phyloP scores from a whole-genome alignment of 2,113 vertebrate species.

The Entosphenus tridentatus region DNA sequence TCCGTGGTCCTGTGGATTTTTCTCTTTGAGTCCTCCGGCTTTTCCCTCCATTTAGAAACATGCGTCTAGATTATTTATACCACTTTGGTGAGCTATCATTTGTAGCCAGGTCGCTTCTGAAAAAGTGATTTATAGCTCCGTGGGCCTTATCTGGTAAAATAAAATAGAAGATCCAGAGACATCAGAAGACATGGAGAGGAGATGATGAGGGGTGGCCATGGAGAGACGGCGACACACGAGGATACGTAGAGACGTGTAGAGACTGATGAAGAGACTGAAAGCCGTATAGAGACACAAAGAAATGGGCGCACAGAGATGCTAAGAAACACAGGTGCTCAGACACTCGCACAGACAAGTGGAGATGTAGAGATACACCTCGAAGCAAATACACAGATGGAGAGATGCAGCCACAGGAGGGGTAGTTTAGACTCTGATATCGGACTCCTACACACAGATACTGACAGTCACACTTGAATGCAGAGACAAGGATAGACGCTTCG shows the following conservation, averaged over 20 bases:
- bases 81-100: too few species aligned
- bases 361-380: neutral
- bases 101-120: too few species aligned
- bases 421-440: neutral
- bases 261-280: neutral
- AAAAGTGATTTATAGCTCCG: too few species aligned
- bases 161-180: too few species aligned
- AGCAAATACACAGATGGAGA: neutral
- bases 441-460: neutral
- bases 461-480: neutral
- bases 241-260: constrained; percentile 3
- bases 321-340: neutral
- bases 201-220: neutral
- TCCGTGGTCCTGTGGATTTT: too few species aligned
- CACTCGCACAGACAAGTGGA: neutral
- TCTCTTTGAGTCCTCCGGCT: too few species aligned
- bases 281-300: constrained; percentile 6
- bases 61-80: too few species aligned
- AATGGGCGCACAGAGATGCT: neutral
- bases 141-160: too few species aligned
- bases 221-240: neutral
- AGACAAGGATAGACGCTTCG: neutral
- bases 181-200: too few species aligned
- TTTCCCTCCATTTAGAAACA: too few species aligned
- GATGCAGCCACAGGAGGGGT: too few species aligned